Evolutionary conservation across 2,888 invertebrate genomes (phyloP).

Genomic region (Agrochola litura): DNA sequence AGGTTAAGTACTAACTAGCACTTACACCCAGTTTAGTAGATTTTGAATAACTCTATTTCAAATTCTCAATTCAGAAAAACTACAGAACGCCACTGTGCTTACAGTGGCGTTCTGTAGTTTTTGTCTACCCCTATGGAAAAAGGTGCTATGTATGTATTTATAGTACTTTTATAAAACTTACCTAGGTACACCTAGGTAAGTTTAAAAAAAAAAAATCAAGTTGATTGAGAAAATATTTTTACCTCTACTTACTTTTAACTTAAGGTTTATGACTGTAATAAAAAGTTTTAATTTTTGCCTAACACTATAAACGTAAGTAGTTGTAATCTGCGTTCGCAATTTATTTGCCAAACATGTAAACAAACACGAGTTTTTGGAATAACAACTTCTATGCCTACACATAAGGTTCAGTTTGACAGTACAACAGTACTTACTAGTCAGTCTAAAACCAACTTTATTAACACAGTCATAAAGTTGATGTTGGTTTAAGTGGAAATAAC

Average conservation of each 20-base stretch:
- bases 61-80: neutral
- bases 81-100: too few relatives aligned
- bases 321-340: neutral
- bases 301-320: neutral
- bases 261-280: neutral
- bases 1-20: slow-evolving; percentile 1
- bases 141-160: neutral
- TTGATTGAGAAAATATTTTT: neutral
- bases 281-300: too few relatives aligned
- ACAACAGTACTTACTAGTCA: too few relatives aligned
- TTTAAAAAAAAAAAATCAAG: neutral
- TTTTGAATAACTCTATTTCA: neutral
- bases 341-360: too few relatives aligned
- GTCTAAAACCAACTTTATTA: too few relatives aligned
- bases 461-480: too few relatives aligned
- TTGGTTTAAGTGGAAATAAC: too few relatives aligned
- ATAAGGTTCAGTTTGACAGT: too few relatives aligned
- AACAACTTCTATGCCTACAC: too few relatives aligned
- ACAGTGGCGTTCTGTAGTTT: neutral
- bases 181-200: neutral
- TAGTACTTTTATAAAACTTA: neutral
- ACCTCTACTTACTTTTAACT: neutral
- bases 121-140: neutral
- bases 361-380: too few relatives aligned
- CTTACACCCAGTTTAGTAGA: neutral